phyloP scores from a whole-genome alignment of 2,888 invertebrate species.

The Chesias legatella region DNA sequence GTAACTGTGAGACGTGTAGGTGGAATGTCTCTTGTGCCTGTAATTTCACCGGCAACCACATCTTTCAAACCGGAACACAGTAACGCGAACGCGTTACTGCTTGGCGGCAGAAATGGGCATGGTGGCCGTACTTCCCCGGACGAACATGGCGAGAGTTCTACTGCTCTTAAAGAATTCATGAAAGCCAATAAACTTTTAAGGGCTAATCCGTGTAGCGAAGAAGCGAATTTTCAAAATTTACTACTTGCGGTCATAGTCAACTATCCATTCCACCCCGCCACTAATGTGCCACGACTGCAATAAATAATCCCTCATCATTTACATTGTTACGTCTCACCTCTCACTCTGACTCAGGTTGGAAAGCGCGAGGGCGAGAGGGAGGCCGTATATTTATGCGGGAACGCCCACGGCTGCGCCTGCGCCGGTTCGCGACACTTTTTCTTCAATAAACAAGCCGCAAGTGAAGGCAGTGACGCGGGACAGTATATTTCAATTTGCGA shows the following conservation, averaged over 20 bases:
- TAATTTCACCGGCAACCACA: too few species aligned
- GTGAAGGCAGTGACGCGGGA: conserved; percentile 41
- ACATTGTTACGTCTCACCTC: conserved; percentile 41
- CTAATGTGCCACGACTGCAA: conserved; percentile 32
- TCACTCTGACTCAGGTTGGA: conserved; percentile 6
- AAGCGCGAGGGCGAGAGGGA: conserved; percentile 36
- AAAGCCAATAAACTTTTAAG: background rate
- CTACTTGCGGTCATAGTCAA: conserved; percentile 21
- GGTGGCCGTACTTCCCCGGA: too few species aligned
- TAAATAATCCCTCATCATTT: conserved; percentile 61
- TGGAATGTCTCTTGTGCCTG: too few species aligned
- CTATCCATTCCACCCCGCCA: conserved; percentile 23
- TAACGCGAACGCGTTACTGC: too few species aligned
- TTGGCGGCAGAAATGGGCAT: too few species aligned
- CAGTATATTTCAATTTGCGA: conserved; percentile 41
- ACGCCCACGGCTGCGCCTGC: conserved; percentile 54
- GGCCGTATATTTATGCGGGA: conserved; percentile 46
- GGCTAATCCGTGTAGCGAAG: conserved; percentile 6
- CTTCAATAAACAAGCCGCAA: conserved; percentile 49
- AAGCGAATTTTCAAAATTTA: conserved; percentile 10
- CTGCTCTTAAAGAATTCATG: background rate
- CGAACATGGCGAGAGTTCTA: too few species aligned
- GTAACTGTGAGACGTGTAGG: too few species aligned
- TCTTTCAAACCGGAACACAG: too few species aligned
- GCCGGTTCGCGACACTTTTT: conserved; percentile 57